Evolutionary conservation across 1,140 invertebrate species (phyloP), one percentile per base, ranked within the genome.

Genomic region (Planococcus citri): DNA sequence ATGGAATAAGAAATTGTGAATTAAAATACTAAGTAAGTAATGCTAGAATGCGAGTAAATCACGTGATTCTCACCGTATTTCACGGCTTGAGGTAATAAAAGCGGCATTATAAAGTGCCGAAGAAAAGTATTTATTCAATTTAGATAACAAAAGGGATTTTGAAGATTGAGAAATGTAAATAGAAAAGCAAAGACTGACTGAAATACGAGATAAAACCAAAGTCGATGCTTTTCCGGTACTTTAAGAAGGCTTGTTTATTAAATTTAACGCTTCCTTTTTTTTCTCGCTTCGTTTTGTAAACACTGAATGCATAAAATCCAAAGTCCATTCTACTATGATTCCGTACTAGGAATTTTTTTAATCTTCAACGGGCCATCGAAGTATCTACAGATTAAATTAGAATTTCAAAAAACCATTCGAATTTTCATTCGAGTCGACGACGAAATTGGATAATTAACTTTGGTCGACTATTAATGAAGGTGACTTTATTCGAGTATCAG

Each of bases 91-190:
- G 41, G 17, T 51, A n/a, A 6, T 3, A 4, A 20, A 51, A 20
- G 29, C 12, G n/a, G 41, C 17, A 20, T 51, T n/a, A 51, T n/a
- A 51, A 51, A 51, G 41, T 3, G 17, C 17, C n/a, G 41, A 17
- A 20, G 41, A 14, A 20, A n/a, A 51, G 41, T 51, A n/a, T 51
- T 33, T 51, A 51, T 51, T 51, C 41, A 14, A 51, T 51, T 9
- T 51, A 51, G 41, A 51, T 51, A 51, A 51, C 41, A 51, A 51
- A 51, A 17, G 41, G 41, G 41, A 20, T 51, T n/a, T 51, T 51
- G 41, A 51, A 51, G 41, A 51, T 51, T 51, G 41, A n/a, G 41
- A 51, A 51, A 51, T 51, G 41, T 51, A 51, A 51, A 51, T 51
- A 51, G 12, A 51, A 20, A 51, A 51, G 41, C 41, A 9, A 51